Evolutionary conservation across 2,888 invertebrate genomes (phyloP).

Genomic region (Eristalis tenax): DNA sequence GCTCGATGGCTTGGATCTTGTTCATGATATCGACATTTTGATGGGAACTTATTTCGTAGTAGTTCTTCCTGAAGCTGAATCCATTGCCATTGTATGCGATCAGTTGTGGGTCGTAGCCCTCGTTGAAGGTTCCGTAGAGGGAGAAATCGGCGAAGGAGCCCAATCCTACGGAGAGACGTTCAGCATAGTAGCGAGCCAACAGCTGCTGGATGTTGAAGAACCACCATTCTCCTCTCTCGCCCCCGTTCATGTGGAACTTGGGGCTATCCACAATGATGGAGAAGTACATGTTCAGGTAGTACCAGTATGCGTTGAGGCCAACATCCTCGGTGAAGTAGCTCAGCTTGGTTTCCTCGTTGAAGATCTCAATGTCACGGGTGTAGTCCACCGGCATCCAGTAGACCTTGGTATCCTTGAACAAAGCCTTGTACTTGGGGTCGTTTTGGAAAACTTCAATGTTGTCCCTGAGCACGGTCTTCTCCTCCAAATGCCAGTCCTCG

Average conservation of each 20-base stretch:
- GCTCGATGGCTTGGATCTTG: conserved; percentile 77
- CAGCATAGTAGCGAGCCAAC: conserved; percentile 88
- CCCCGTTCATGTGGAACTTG: conserved; percentile 82
- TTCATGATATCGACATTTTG: conserved; percentile 77
- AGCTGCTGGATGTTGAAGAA: conserved; percentile 87
- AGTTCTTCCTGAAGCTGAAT: conserved; percentile 85
- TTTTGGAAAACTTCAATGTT: conserved; percentile 75
- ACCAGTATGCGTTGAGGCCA: conserved; percentile 86
- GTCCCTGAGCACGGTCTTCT: conserved; percentile 76
- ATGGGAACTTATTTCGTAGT: conserved; percentile 82
- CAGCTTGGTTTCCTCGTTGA: conserved; percentile 83
- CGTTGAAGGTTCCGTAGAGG: conserved; percentile 82
- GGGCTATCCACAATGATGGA: conserved; percentile 85
- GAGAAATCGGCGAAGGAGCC: conserved; percentile 85
- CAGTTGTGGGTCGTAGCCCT: conserved; percentile 86
- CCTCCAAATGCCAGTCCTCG: conserved; percentile 75
- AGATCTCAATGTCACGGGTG: conserved; percentile 82
- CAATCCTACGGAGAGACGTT: conserved; percentile 87
- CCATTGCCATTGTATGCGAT: conserved; percentile 85
- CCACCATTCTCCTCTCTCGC: conserved; percentile 84
- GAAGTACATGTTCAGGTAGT: conserved; percentile 84
- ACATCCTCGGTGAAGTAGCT: conserved; percentile 89
- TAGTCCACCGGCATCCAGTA: conserved; percentile 83
- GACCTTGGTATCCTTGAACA: conserved; percentile 76
- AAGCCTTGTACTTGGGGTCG: conserved; percentile 74